Percentiles rank a stretch among this genome's conserved stretches.
phyloP scores from a whole-genome alignment of 2,888 invertebrate species.

The Euproctis similis region DNA sequence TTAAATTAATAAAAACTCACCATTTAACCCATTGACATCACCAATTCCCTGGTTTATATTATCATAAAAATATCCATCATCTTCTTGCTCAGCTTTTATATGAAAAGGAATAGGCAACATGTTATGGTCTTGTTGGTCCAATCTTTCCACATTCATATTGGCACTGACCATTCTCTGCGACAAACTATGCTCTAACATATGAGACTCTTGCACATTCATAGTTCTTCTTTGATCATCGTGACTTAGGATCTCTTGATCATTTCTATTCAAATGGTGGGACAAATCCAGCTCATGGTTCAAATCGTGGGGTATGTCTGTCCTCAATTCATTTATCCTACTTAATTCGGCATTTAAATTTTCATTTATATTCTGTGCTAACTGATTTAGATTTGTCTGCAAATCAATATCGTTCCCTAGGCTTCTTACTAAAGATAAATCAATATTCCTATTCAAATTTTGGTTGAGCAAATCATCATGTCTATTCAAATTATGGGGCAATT shows the following conservation, averaged over 20 bases:
- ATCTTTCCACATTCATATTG: conserved; percentile 14
- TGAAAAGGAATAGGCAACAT: conserved; percentile 54
- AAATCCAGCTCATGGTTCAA: conserved; percentile 45
- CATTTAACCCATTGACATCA: conserved; percentile 37
- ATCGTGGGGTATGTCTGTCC: conserved; percentile 35
- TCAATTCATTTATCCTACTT: conserved; percentile 25
- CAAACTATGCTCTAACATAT: conserved; percentile 32
- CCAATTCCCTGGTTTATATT: conserved; percentile 40
- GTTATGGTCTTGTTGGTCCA: conserved; percentile 29
- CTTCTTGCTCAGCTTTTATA: conserved; percentile 62
- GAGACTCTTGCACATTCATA: conserved; percentile 20
- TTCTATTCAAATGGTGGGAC: conserved; percentile 43
- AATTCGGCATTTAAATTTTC: conserved; percentile 42
- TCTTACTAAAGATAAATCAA: conserved; percentile 22
- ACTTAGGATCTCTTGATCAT: conserved; percentile 34
- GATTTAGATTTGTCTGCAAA: conserved; percentile 39
- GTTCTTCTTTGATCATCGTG: conserved; percentile 30
- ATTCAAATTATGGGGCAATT: conserved; percentile 39
- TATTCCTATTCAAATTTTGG: conserved; percentile 24
- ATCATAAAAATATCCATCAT: conserved; percentile 62
- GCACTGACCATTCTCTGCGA: conserved; percentile 22
- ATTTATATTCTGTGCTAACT: conserved; percentile 41
- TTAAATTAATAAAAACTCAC: conserved; percentile 41
- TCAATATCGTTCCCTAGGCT: conserved; percentile 32
- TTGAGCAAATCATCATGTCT: conserved; percentile 36